Evolutionary conservation across 2,113 vertebrate species (phyloP).

Genomic region (Anguilla japonica): DNA sequence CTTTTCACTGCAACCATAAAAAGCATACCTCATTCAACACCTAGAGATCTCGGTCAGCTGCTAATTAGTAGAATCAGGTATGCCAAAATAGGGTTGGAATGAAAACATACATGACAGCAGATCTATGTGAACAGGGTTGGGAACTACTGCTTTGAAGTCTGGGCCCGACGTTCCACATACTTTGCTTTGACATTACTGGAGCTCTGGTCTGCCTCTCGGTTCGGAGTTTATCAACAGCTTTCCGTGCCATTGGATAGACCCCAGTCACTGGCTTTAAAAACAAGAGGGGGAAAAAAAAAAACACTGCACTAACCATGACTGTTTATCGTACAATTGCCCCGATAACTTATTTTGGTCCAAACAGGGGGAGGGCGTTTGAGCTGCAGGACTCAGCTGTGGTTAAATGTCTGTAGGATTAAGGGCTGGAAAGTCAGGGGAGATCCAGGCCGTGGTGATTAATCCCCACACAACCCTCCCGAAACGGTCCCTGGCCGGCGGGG

Average conservation of each 20-base stretch:
- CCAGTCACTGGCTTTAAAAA: constrained; percentile 7
- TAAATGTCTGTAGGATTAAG: constrained; percentile 16
- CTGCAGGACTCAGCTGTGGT: not conserved
- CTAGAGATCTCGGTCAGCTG: no score
- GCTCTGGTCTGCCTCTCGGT: no score
- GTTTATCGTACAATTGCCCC: constrained; percentile 27
- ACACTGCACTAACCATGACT: constrained; percentile 19
- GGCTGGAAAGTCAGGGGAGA: constrained; percentile 35
- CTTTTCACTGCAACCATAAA: no score
- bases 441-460: constrained; percentile 47
- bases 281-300: not conserved
- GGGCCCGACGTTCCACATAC: no score
- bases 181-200: no score
- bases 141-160: no score
- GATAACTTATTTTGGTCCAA: constrained; percentile 4
- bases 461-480: constrained; percentile 17
- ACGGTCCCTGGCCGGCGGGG: constrained; percentile 26
- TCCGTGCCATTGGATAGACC: not conserved
- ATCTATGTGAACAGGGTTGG: no score
- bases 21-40: no score
- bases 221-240: not conserved
- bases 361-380: not conserved
- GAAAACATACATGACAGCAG: no score
- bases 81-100: no score
- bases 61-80: no score